Evolutionary conservation across 2,113 vertebrate species (phyloP), one percentile per base, ranked within the genome.

Genomic region (Otus sunia): DNA sequence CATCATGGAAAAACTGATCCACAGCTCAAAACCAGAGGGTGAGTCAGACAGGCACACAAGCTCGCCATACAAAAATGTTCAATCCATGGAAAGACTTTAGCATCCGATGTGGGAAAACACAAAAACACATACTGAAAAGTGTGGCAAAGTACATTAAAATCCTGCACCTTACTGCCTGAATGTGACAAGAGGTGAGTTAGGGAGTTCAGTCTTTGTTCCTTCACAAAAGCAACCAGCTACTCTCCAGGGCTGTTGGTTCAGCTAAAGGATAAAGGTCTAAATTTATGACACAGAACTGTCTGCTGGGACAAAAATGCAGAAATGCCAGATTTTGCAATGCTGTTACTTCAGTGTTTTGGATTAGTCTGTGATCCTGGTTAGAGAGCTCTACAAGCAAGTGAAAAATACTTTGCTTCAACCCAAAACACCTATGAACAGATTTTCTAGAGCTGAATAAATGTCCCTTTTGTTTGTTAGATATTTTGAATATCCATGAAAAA

Each of bases 1-100:
- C 50, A 82, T 66, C 60, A 89, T 47, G 89, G 80, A 87, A 89
- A 93, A 88, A 81, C 60, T 67, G 92, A 94, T 29, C 77, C 58
- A 83, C 37, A 66, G 76, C 59, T 89, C 62, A 81, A 69, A 96
- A 92, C 15, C 23, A 81, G 81, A 50, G 68, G 39, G 12, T 41
- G 17, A 82, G 26, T 73, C 71, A 88, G 56, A 85, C 1, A 2
- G 55, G 62, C 49, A 69, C 20, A 60, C 0, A 11, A 84, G 11
- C 8, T 56, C 52, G 15, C 30, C 37, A 59, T 37, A 47, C 9
- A 75, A 68, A 86, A 75, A 63, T 18, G 13, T 11, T 80, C 23
- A 74, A 53, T 68, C 47, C 17, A 22, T 21, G 22, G 75, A 29
- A 68, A 50, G 27, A 45, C 56, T 81, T 86, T 78, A 67, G 18